A percentile compares a stretch with the other conserved stretches of the same genome.
phyloP scores from a whole-genome alignment of 2,113 vertebrate species.

The Alectura lathami region DNA sequence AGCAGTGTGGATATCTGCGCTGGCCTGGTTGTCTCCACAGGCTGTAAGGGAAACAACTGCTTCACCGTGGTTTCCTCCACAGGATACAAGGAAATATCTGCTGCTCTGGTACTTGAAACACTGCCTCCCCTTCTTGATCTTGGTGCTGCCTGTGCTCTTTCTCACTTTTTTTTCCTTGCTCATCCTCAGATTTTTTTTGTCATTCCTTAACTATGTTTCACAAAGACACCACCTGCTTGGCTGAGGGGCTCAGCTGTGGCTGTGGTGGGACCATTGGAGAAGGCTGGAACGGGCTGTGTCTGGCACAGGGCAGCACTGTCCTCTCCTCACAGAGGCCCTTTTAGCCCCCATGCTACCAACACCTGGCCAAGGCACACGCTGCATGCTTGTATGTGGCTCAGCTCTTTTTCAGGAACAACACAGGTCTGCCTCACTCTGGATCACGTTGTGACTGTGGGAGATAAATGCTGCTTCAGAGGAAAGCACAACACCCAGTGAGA shows the following conservation, averaged over 20 bases:
- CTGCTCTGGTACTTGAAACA: background rate
- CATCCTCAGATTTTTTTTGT: background rate
- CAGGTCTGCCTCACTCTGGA: background rate
- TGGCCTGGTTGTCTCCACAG: fast-evolving
- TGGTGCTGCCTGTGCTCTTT: background rate
- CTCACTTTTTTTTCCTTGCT: background rate
- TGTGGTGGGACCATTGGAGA: background rate
- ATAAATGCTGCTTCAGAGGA: background rate
- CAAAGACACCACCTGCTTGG: background rate
- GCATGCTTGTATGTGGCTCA: background rate
- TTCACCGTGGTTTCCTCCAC: background rate
- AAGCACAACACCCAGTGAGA: background rate
- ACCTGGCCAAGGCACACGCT: fast-evolving
- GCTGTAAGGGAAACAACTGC: background rate
- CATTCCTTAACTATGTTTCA: background rate
- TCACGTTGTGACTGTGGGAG: background rate
- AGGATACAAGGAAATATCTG: background rate
- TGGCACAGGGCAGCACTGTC: no score
- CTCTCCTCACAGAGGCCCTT: background rate
- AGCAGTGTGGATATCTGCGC: background rate
- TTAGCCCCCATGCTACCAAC: fast-evolving
- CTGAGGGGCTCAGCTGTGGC: no score
- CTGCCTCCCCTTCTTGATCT: background rate
- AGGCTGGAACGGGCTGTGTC: background rate
- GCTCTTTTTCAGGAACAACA: background rate